These are phyloP conservation scores for Acanthosepion pharaonis DNA, from an alignment of 2,888 invertebrate genomes.

Conservation along the genomic window DNA sequence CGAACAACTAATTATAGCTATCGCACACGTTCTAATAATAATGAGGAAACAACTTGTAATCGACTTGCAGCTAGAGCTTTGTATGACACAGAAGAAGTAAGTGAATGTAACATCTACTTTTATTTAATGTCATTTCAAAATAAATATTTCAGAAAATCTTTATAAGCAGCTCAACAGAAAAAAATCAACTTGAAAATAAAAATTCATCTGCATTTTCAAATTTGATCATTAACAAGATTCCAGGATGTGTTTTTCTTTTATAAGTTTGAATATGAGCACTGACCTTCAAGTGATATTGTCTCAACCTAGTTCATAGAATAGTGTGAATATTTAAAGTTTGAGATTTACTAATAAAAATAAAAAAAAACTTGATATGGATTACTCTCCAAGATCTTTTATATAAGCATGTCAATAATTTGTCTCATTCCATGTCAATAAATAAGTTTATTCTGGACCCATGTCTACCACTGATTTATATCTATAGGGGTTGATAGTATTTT, in stretches of 20 bases:
- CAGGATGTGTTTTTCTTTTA: background rate
- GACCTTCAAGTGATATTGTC: background rate
- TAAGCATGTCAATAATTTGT: background rate
- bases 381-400: too few relatives aligned
- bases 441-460: background rate
- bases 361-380: background rate
- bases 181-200: background rate
- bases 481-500: background rate
- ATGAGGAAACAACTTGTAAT: slow-evolving; percentile 70
- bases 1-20: slow-evolving; percentile 35
- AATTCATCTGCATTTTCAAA: background rate
- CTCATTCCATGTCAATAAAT: background rate
- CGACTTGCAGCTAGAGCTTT: slow-evolving; percentile 71
- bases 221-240: background rate
- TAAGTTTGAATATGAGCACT: background rate
- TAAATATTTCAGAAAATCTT: background rate
- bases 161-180: background rate
- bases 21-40: slow-evolving; percentile 52
- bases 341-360: too few relatives aligned
- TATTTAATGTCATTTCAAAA: background rate
- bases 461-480: background rate
- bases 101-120: background rate
- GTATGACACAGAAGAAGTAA: slow-evolving; percentile 74
- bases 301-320: background rate
- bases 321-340: background rate